Evolutionary conservation across 2,888 invertebrate genomes (phyloP).

Genomic region (Crossocerus cetratus): DNA sequence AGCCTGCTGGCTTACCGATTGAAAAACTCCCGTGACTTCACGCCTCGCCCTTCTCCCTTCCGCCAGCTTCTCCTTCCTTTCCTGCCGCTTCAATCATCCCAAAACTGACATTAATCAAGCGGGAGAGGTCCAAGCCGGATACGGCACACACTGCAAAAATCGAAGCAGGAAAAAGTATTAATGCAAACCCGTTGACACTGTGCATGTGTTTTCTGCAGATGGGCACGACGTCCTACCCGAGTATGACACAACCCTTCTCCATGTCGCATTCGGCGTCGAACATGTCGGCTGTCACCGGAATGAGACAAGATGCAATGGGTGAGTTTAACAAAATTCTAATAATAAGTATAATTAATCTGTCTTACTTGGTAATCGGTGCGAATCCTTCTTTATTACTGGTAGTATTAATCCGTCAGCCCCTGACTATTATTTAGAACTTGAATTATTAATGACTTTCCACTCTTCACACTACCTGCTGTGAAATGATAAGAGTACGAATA

Average conservation of each 20-base stretch:
- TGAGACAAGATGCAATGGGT: constrained; percentile 92
- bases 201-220: constrained; percentile 82
- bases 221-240: constrained; percentile 94
- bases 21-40: constrained; percentile 21
- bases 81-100: too few species aligned
- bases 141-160: too few species aligned
- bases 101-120: too few species aligned
- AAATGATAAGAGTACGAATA: too few species aligned
- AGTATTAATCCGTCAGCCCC: too few species aligned
- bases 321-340: constrained; percentile 72
- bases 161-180: too few species aligned
- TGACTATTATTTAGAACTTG: too few species aligned
- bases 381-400: too few species aligned
- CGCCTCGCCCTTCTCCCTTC: background rate
- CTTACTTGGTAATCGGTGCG: background rate
- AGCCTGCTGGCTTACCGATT: constrained; percentile 40
- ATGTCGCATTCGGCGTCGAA: constrained; percentile 94
- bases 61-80: background rate
- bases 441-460: too few species aligned
- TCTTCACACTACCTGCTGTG: too few species aligned
- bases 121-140: too few species aligned
- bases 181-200: too few species aligned
- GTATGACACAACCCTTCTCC: constrained; percentile 96
- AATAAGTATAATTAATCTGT: background rate
- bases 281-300: constrained; percentile 92